These are phyloP conservation scores for Slavum lentiscoides DNA, from an alignment of 2,888 invertebrate species.

Conservation along the genomic window DNA sequence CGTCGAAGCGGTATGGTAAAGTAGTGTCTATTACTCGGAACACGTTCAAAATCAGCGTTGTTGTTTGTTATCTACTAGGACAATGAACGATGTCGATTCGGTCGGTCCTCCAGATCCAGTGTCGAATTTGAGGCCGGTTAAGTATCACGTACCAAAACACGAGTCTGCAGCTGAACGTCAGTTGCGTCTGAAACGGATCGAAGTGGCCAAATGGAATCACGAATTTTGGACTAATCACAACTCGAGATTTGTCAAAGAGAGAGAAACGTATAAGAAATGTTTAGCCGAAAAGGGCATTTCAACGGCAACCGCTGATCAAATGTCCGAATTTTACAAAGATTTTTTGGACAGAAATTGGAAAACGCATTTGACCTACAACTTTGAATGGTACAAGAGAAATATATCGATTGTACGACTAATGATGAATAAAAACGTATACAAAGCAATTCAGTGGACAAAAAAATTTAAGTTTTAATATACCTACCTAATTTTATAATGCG, in stretches of 20 bases:
- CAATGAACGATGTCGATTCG: slow-evolving; percentile 62
- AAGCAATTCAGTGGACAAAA: slow-evolving; percentile 44
- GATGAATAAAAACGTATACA: slow-evolving; percentile 43
- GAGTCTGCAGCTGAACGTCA: slow-evolving; percentile 71
- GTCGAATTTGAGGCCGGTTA: slow-evolving; percentile 76
- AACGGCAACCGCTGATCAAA: slow-evolving; percentile 75
- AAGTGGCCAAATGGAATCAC: slow-evolving; percentile 82
- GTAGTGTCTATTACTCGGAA: too few species aligned
- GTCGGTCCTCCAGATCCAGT: slow-evolving; percentile 80
- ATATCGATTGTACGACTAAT: slow-evolving; percentile 64
- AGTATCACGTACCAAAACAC: slow-evolving; percentile 67
- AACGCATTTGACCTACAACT: slow-evolving; percentile 75
- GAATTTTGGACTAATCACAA: slow-evolving; percentile 83
- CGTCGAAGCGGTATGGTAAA: too few species aligned
- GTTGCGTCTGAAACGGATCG: slow-evolving; percentile 69
- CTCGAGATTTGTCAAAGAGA: slow-evolving; percentile 72
- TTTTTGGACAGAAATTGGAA: slow-evolving; percentile 83
- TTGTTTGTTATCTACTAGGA: slow-evolving; percentile 20
- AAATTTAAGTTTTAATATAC: slow-evolving; percentile 34
- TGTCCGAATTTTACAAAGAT: slow-evolving; percentile 85
- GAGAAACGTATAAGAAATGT: slow-evolving; percentile 57
- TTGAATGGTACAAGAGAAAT: slow-evolving; percentile 83
- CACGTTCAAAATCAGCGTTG: not conserved
- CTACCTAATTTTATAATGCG: slow-evolving; percentile 18
- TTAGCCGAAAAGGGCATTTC: slow-evolving; percentile 40